Base-by-base conservation (phyloP, 1,140 invertebrate genomes). In the Odontomachus brunneus region DNA sequence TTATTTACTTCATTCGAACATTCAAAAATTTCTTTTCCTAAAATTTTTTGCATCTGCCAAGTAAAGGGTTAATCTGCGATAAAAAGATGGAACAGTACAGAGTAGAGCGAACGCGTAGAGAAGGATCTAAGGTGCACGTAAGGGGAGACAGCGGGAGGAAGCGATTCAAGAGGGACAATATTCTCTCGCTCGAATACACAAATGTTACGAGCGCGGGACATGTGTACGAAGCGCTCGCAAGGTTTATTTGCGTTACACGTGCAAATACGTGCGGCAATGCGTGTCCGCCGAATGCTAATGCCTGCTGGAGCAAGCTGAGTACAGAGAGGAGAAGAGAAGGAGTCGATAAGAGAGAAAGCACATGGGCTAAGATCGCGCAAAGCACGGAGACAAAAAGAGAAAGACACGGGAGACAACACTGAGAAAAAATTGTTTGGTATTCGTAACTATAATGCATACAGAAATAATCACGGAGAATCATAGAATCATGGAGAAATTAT, bases 211-310 rank as follows among this genome's bases (percentile, higher is more conserved):
- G 44, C 12, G 71, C 15, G 33, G 63, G 71, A 85, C 80, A 89
- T 85, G 84, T 84, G 84, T 80, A 82, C 59, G 75, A 59, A 86
- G 69, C 59, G 80, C 53, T 82, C 44, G 84, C 22, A 63, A 76
- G 83, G 82, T 90, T 91, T 90, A 90, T 91, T 91, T 91, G 85
- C 86, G 72, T 91, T 91, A 90, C 85, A 89, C 90, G 86, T 83
- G 89, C 89, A 90, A 91, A 92, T 90, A 91, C 84, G 84, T 86
- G 86, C 67, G 78, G 82, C 88, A 90, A 91, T 91, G 89, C 86
- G 82, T 89, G 84, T 82, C 49, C 76, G 76, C 74, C 69, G 87
- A 88, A 91, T 91, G 84, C 88, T 90, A 90, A 92, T 90, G 78
- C 76, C 59, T 57, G 4, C 49, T 63, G 24, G 33, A 51, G 9